phyloP scores from a whole-genome alignment of 2,888 invertebrate genomes.

The Phragmatobia fuliginosa region DNA sequence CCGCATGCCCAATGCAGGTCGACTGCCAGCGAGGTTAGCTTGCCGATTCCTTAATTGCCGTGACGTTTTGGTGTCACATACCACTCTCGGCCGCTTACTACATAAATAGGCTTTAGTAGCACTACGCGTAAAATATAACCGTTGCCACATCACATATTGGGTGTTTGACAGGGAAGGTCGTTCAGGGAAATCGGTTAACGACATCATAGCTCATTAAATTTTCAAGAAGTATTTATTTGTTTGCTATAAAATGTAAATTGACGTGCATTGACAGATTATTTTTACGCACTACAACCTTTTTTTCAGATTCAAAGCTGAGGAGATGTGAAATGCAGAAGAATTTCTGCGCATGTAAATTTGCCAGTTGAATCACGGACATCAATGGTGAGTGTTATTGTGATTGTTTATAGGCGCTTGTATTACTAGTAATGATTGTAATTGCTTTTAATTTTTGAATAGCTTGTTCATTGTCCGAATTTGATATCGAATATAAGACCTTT shows the following conservation, averaged over 20 bases:
- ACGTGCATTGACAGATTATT: slow-evolving; percentile 23
- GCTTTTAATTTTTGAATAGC: too few relatives aligned
- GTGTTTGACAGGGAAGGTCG: slow-evolving; percentile 41
- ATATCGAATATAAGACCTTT: too few relatives aligned
- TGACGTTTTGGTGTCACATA: slow-evolving; percentile 86
- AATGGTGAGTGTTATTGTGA: not conserved
- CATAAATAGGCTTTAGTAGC: slow-evolving; percentile 63
- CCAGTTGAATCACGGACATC: not conserved
- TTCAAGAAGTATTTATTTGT: slow-evolving; percentile 19
- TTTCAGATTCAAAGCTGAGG: not conserved
- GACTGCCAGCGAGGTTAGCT: slow-evolving; percentile 84
- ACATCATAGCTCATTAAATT: slow-evolving; percentile 40
- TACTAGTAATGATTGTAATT: too few relatives aligned
- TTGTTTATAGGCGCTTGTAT: not conserved
- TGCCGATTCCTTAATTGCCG: slow-evolving; percentile 87
- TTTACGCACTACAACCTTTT: not conserved
- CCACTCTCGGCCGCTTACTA: slow-evolving; percentile 68
- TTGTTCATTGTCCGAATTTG: too few relatives aligned
- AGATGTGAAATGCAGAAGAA: not conserved
- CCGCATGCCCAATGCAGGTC: slow-evolving; percentile 76
- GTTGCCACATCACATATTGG: slow-evolving; percentile 57
- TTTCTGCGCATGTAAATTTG: not conserved
- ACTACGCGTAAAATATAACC: slow-evolving; percentile 53
- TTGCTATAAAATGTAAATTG: slow-evolving; percentile 32
- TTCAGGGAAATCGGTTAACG: slow-evolving; percentile 34